Evolutionary conservation across 2,113 vertebrate species (phyloP).

Genomic region (Herpetotheres cachinnans): DNA sequence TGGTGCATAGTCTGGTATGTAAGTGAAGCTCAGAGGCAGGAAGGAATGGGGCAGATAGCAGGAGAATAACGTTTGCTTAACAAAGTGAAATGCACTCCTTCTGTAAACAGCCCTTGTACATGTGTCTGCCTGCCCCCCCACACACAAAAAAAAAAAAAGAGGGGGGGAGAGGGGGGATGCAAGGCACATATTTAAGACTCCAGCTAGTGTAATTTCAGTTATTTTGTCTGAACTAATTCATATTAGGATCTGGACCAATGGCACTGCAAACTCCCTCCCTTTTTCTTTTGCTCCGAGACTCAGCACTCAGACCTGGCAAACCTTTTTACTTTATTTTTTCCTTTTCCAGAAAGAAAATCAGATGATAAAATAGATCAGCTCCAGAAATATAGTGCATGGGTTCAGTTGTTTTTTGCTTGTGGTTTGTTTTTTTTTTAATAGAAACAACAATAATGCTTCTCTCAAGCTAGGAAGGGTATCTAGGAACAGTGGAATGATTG

Average conservation of each 20-base stretch:
- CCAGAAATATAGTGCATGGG: rapidly evolving
- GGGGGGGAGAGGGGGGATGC: no score
- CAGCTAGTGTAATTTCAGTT: neutral
- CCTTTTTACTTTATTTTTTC: neutral
- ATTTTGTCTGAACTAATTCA: neutral
- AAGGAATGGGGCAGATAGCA: neutral
- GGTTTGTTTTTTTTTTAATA: neutral
- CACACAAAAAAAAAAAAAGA: no score
- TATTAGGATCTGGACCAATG: rapidly evolving
- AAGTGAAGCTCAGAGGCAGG: rapidly evolving
- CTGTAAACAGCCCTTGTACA: neutral
- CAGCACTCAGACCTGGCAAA: neutral
- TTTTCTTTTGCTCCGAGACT: neutral
- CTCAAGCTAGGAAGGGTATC: conserved; percentile 55
- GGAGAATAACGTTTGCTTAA: neutral
- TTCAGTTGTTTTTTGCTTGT: no score
- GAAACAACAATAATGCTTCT: neutral
- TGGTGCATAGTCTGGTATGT: rapidly evolving
- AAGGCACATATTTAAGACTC: neutral
- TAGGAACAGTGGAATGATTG: conserved; percentile 78
- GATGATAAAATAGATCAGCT: neutral
- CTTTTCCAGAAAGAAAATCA: neutral
- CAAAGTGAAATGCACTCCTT: neutral
- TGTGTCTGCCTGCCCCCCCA: no score
- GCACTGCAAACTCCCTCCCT: neutral